Evolutionary conservation across 2,888 invertebrate species (phyloP), one percentile per base, ranked within the genome.

Genomic region (Laothoe populi): DNA sequence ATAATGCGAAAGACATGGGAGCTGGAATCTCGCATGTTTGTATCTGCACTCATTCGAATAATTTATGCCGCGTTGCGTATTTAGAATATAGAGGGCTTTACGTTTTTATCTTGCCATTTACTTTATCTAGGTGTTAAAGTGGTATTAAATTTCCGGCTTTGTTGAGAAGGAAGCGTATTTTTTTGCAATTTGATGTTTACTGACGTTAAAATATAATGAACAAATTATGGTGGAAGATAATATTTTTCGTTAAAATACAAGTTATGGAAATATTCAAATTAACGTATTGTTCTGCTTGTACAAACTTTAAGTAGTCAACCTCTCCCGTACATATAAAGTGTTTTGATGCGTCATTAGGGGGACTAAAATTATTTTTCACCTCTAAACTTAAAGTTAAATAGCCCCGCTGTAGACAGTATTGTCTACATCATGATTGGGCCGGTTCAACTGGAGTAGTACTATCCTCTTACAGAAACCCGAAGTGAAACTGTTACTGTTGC

Each of bases 1-100:
- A 65, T 72, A 68, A 70, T 66, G 66, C 16, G 57, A 40, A 58
- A 21, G 57, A 58, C 42, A 64, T 63, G 48, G 61, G 38, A 62
- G 49, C 5, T 45, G 7, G 38, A 53, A 31, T 31, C 35, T 35
- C 53, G 35, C 35, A 53, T 53, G 49, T 49, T 49, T 49, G 31
- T 53, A 53, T 35, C 31, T 53, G 53, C 53, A 53, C 53, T 35
- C 35, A 19, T 53, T 19, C 35, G 53, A 31, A 53, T 53, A 53
- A 53, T 48, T 48, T 46, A 49, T 49, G 16, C 53, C 10, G 53
- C 53, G 31, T 49, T 16, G 53, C 53, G 53, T 53, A 53, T 31
- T 49, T 11, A 35, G 53, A 35, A 31, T 35, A 35, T 35, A 53
- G 53, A 53, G 35, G 35, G 53, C 1, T 31, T 10, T 53, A 35